phyloP scores from a whole-genome alignment of 2,113 vertebrate genomes.

The Ictalurus furcatus region DNA sequence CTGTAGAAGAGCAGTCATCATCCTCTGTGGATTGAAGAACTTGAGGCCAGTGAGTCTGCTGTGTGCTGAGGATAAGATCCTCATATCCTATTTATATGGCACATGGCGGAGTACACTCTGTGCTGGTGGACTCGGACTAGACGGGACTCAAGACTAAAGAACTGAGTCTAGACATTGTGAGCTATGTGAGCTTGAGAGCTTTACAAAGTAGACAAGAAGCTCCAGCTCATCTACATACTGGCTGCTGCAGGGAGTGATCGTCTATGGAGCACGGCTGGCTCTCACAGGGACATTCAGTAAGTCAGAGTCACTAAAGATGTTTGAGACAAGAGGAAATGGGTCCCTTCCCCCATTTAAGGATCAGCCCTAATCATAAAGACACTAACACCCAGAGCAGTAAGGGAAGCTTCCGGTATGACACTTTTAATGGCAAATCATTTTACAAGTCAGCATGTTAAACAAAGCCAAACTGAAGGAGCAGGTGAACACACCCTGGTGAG shows the following conservation, averaged over 20 bases:
- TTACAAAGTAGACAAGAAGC: background rate
- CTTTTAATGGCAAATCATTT: background rate
- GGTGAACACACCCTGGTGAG: background rate
- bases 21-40: background rate
- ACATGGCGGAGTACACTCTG: too few species aligned
- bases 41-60: background rate
- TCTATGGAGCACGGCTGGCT: background rate
- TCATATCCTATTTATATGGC: background rate
- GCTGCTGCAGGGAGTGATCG: background rate
- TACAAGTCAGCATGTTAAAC: background rate
- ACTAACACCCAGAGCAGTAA: background rate
- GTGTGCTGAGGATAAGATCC: background rate
- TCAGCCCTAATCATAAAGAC: background rate
- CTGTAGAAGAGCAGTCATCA: slow-evolving; percentile 17
- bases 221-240: background rate
- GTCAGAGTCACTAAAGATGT: background rate
- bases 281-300: background rate
- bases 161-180: too few species aligned
- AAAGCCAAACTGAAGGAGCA: background rate
- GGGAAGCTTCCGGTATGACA: background rate
- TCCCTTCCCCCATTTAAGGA: background rate
- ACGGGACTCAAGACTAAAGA: background rate
- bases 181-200: background rate
- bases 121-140: background rate
- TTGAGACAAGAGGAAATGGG: background rate